phyloP scores from a whole-genome alignment of 2,113 vertebrate genomes.

The Butorides virescens region DNA sequence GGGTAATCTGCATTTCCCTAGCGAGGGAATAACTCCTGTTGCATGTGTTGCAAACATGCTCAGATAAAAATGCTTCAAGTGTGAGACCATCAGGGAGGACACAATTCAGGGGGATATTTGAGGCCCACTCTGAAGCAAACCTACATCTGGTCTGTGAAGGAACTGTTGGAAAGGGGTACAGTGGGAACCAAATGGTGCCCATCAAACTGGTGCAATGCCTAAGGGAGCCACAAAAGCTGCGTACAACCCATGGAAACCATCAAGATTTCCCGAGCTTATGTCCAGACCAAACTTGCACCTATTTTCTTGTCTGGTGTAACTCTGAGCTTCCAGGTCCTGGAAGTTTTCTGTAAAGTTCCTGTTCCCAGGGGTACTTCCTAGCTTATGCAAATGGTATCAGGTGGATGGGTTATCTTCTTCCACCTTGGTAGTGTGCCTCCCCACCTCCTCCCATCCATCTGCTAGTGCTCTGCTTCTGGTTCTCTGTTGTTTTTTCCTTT shows the following conservation, averaged over 20 bases:
- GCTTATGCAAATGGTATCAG: neutral
- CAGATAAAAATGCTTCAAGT: neutral
- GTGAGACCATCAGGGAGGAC: neutral
- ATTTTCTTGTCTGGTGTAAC: neutral
- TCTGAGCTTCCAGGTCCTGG: neutral
- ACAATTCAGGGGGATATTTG: neutral
- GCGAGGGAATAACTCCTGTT: neutral
- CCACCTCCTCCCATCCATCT: neutral
- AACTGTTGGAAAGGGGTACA: neutral
- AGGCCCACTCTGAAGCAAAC: neutral
- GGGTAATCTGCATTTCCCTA: neutral
- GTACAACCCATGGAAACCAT: neutral
- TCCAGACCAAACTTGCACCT: neutral
- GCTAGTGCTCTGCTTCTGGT: neutral
- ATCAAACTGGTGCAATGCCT: neutral
- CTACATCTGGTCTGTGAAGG: neutral
- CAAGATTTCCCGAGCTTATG: neutral
- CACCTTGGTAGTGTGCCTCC: neutral
- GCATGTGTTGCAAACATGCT: accelerated
- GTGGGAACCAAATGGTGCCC: neutral
- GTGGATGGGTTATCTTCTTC: neutral
- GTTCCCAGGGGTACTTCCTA: neutral
- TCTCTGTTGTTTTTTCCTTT: neutral
- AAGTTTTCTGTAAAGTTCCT: neutral
- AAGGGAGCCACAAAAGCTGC: neutral